Conservation (phyloP, 2,797 vertebrate species). For the Myiotriccus ornatus region DNA sequence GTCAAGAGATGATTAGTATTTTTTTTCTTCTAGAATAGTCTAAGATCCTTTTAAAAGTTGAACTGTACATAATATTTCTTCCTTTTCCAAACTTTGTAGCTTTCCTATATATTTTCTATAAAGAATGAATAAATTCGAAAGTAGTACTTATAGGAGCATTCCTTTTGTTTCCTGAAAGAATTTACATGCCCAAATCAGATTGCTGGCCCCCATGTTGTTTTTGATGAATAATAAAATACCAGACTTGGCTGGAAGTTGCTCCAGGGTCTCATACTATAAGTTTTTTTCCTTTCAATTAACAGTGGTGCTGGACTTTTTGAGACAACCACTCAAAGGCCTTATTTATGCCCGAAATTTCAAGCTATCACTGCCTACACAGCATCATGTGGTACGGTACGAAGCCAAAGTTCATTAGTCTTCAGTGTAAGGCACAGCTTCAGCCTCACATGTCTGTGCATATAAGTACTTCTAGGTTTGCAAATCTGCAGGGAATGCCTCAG, state of each 20-base stretch:
- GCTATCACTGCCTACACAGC: neutral
- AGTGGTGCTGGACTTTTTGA: neutral
- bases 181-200: neutral
- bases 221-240: neutral
- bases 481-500: neutral
- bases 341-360: neutral
- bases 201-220: neutral
- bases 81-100: neutral
- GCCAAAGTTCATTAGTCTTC: neutral
- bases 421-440: rapidly evolving
- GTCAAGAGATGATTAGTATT: neutral
- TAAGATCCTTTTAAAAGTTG: neutral
- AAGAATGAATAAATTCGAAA: neutral
- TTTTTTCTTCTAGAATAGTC: neutral
- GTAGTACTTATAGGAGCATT: neutral
- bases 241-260: neutral
- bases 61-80: neutral
- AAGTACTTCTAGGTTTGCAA: neutral
- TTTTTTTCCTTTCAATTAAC: constrained; percentile 7
- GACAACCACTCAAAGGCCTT: neutral
- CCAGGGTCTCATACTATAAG: neutral
- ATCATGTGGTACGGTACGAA: rapidly evolving
- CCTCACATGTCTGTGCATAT: neutral
- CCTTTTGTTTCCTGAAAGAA: neutral
- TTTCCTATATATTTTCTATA: neutral